Evolutionary conservation across 2,113 vertebrate species (phyloP).

Genomic region (Antechinus flavipes): DNA sequence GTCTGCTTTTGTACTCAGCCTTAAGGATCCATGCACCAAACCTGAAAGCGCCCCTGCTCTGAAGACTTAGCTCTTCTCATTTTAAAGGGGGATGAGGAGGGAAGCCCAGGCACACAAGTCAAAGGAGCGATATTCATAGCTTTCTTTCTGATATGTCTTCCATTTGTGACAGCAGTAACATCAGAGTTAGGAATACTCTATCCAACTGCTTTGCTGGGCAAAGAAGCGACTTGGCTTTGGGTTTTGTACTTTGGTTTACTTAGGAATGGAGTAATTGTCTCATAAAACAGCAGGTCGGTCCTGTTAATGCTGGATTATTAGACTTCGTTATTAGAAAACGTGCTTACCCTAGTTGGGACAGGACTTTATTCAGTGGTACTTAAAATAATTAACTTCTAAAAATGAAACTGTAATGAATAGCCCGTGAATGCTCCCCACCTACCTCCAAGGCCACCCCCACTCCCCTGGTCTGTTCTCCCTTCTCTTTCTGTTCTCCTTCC

Average conservation of each 20-base stretch:
- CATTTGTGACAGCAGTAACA: neutral
- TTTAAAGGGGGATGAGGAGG: neutral
- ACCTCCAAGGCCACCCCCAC: neutral
- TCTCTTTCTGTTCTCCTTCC: fast-evolving
- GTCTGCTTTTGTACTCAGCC: neutral
- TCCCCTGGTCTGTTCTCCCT: neutral
- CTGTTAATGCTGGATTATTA: constrained; percentile 72
- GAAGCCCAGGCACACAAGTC: neutral
- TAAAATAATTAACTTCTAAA: constrained; percentile 62
- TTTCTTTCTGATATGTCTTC: neutral
- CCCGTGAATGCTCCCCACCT: neutral
- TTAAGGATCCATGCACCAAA: neutral
- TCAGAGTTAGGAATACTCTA: neutral
- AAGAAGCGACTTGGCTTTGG: constrained; percentile 32
- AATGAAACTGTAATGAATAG: constrained; percentile 48
- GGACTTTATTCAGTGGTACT: constrained; percentile 29
- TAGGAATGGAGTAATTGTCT: constrained; percentile 65
- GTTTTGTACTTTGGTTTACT: constrained; percentile 56
- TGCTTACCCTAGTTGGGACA: constrained; percentile 49
- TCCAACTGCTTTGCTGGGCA: constrained; percentile 38
- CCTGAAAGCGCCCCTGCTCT: neutral
- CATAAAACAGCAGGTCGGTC: constrained; percentile 69
- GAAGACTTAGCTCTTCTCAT: too few relatives aligned
- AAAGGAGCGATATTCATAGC: neutral
- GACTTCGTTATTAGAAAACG: constrained; percentile 68